Base-by-base conservation (phyloP, 1,140 invertebrate genomes). In the Trichonephila clavipes region DNA sequence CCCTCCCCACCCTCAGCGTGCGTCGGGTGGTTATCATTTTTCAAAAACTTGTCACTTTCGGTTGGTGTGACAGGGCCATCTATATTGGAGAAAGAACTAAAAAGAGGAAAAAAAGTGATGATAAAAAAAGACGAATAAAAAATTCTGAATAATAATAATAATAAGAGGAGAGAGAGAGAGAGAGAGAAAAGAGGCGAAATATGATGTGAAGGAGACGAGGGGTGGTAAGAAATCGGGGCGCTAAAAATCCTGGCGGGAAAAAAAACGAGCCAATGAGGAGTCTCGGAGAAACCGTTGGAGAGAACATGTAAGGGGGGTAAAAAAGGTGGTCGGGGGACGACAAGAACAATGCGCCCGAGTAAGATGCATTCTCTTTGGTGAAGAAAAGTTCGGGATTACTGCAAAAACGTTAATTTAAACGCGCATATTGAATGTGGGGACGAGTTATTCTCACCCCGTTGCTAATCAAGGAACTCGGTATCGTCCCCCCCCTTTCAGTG, bases 401-500 rank as follows among this genome's bases (percentile, higher is more conserved):
- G 92, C 86, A 93, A 93, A 93, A 93, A 93, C 92, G 92, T 93
- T 93, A 93, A 93, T 93, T 93, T 93, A 93, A 93, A 93, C 92
- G 92, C 92, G 92, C 86, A 93, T 93, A 93, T 93, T 93, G 92
- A 93, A 93, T 93, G 92, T 44, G 86, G 58, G 66, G 82, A 58
- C 24, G 91, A 24, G 91, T 87, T 93, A 88, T 88, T 93, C 85
- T 24, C 92, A 66, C 92, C 92, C 92, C 92, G 18, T 66, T 59
- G 92, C 92, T 93, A 93, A 93, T 93, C 92, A 93, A 64, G 72
- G 86, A 93, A 77, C 28, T 58, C n/a, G n/a, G 40, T 28, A 12
- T 87, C 69, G n/a, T 21, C 44, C 28, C 28, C 69, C 86, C 83
- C 59, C 85, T 34, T n/a, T 34, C 21, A 66, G 92, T 69, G 92